These are phyloP conservation scores for Plagodis pulveraria DNA, from an alignment of 2,888 invertebrate species.

Conservation along the genomic window DNA sequence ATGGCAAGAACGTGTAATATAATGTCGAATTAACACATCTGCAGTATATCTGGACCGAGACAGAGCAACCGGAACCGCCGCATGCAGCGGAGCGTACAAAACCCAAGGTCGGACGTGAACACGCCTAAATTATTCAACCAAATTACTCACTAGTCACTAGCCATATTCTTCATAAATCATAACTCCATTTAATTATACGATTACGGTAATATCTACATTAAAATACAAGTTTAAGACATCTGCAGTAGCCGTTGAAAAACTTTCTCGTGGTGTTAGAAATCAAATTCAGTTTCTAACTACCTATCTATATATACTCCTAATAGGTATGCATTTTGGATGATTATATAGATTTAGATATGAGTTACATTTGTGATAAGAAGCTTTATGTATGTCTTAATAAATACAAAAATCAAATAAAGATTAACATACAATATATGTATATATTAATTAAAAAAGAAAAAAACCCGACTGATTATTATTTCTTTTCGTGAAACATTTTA, in stretches of 20 bases:
- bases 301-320: no score
- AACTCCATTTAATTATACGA: slow-evolving; percentile 30
- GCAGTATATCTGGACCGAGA: slow-evolving; percentile 65
- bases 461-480: no score
- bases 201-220: no score
- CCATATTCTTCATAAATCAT: slow-evolving; percentile 41
- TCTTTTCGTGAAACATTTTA: no score
- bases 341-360: no score
- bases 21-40: slow-evolving; percentile 60
- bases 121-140: slow-evolving; percentile 57
- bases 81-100: slow-evolving; percentile 63
- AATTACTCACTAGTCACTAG: slow-evolving; percentile 42
- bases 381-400: no score
- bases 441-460: no score
- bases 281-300: background rate
- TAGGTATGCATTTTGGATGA: no score
- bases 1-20: slow-evolving; percentile 39
- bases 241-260: slow-evolving; percentile 11
- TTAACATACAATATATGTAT: no score
- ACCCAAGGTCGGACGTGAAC: slow-evolving; percentile 68
- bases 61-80: slow-evolving; percentile 68
- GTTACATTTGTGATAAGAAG: no score
- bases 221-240: slow-evolving; percentile 5
- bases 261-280: slow-evolving; percentile 21
- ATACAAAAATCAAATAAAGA: no score